Percentiles rank a stretch among this genome's conserved stretches.
Evolutionary conservation across 2,888 invertebrate genomes (phyloP).

Genomic region (Trachelus stipa): DNA sequence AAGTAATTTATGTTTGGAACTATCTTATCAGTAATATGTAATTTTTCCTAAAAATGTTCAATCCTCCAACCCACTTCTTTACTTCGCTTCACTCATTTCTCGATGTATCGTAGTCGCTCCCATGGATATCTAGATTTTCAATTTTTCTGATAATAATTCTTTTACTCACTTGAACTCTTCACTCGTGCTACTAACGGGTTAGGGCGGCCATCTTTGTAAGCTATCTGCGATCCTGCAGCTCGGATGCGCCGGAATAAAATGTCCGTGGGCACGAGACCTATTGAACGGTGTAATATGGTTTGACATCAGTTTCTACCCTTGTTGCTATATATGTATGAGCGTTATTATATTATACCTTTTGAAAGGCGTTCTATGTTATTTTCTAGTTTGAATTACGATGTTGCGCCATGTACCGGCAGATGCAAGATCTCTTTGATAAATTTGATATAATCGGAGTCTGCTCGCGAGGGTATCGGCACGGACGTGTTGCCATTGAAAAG

Average conservation of each 20-base stretch:
- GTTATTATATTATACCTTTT: constrained; percentile 13
- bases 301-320: constrained; percentile 47
- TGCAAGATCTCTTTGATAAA: constrained; percentile 51
- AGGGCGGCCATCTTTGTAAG: background rate
- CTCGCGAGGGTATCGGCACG: background rate
- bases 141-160: background rate
- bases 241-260: background rate
- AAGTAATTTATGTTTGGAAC: background rate
- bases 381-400: constrained; percentile 36
- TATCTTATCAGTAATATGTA: background rate
- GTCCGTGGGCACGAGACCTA: constrained; percentile 20
- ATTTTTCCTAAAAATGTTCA: background rate
- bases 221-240: background rate
- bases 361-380: constrained; percentile 30
- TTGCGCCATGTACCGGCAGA: constrained; percentile 42
- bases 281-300: constrained; percentile 48
- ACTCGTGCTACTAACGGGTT: background rate
- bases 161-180: background rate
- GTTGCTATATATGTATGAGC: constrained; percentile 29
- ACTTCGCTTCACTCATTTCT: background rate
- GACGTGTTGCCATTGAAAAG: background rate
- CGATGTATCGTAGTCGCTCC: no score
- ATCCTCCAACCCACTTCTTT: background rate
- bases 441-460: background rate
- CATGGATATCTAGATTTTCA: background rate